Base-by-base conservation (phyloP, 2,113 vertebrate genomes). In the Cyrtonyx montezumae region DNA sequence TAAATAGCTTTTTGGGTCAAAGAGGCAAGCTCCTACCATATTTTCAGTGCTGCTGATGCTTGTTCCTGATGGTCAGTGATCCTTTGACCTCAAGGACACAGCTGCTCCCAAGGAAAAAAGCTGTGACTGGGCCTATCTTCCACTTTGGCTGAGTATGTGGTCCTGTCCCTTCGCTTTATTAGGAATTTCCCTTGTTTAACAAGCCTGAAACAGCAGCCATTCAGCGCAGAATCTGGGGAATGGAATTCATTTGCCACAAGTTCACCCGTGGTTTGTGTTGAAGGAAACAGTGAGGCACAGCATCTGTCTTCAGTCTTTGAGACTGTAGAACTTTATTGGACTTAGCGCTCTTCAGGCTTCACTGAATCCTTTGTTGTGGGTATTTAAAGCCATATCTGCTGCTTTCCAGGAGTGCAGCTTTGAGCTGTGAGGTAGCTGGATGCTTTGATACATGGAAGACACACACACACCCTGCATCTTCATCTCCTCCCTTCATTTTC, bases 1-100 rank as follows among this genome's bases (percentile, higher is more conserved):
- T 87, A 92, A 94, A 88, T 85, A 75, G 28, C 62, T 79, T 83
- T 91, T 92, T 56, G 49, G 91, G 88, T 96, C 91, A 96, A 78
- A 78, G 14, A 71, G 76, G n/a, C 55, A 32, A 84, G 80, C 19
- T 30, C 77, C 18, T 58, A 23, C 76, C 3, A 0, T 91, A 80
- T 67, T 68, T 94, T 93, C 75, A 79, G 63, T 1, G 3, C 58
- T 42, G 53, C 73, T 93, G 90, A 88, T 97, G 66, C 84, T 59
- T 19, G 56, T 76, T 94, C 90, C 88, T 76, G 65, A 53, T 1
- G 26, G 43, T 80, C 90, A 79, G 61, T 23, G 23, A 42, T 55
- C 79, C 58, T 48, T 81, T 90, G 84, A 91, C 74, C 74, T 81
- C 58, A 46, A 21, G 30, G 59, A 56, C 73, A 63, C 2, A 4